Base-by-base conservation (phyloP, 53 echinoderm and acorn worm species). In the Luidia sarsii region DNA sequence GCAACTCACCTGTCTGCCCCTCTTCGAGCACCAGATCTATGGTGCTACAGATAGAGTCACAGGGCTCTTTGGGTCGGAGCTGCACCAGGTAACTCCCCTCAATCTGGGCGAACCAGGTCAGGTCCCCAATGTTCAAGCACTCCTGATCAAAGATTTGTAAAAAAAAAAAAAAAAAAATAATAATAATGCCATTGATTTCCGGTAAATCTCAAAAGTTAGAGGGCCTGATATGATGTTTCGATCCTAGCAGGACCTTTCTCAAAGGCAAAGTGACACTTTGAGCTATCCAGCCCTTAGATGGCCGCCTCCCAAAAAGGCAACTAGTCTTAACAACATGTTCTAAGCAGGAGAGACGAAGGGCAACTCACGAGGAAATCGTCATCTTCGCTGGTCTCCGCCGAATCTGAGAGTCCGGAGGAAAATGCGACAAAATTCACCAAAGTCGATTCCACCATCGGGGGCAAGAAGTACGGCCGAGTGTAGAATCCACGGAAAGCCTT, bases 71-170 rank as follows among this genome's bases (percentile, higher is more conserved):
- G 24, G 92, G 89, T 9, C 67, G 31, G 23, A 95, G 80, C 67
- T 60, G 80, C 50, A 95, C 57, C 29, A 34, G 36, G 64, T 92
- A 92, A 22, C 81, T 86, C 21, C 95, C 95, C 74, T 39, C 83
- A 56, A 95, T 67, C 77, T 89, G 91, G 13, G 82, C 74, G 53
- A 95, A 73, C 95, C 95, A 95, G 30, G 87, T 89, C 82, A 94
- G 57, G 43, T 80, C 68, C 46, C 71, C 54, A 32, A 29, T 23
- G 10, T 53, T n/a, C 10, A 23, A 43, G 27, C 80, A 82, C 18
- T 43, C 30, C 88, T 88, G n/a, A n/a, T n/a, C n/a, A n/a, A n/a
- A n/a, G n/a, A n/a, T n/a, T n/a, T n/a, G n/a, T n/a, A n/a, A n/a
- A n/a, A n/a, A n/a, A n/a, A n/a, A n/a, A n/a, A n/a, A n/a, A n/a